phyloP scores from a whole-genome alignment of 2,888 invertebrate genomes.

The Morpho achilles region DNA sequence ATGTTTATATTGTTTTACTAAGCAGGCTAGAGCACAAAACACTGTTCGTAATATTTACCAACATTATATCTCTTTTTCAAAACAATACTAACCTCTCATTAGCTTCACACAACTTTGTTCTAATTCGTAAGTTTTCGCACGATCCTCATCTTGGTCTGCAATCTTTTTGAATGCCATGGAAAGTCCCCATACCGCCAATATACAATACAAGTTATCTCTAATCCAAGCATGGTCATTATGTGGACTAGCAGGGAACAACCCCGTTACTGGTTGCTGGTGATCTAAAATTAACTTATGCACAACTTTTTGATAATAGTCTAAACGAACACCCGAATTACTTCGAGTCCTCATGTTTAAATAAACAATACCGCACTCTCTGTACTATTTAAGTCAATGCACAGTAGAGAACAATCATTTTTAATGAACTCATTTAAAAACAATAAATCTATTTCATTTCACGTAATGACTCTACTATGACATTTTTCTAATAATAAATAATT shows the following conservation, averaged over 20 bases:
- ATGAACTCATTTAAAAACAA: not conserved
- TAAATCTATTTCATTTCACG: too few relatives aligned
- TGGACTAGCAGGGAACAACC: constrained; percentile 94
- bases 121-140: constrained; percentile 98
- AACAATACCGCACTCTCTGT: constrained; percentile 19
- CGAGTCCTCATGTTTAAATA: constrained; percentile 85
- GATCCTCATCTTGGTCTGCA: constrained; percentile 98
- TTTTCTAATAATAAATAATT: too few relatives aligned
- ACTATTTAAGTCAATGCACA: constrained; percentile 2
- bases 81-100: constrained; percentile 83
- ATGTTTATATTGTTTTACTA: too few relatives aligned
- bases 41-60: too few relatives aligned
- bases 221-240: constrained; percentile 98
- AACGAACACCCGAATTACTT: constrained; percentile 93
- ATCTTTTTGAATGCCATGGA: constrained; percentile 99
- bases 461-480: too few relatives aligned
- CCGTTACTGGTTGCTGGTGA: constrained; percentile 98
- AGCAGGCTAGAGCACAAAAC: too few relatives aligned
- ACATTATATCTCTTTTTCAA: too few relatives aligned
- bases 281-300: constrained; percentile 96
- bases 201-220: constrained; percentile 98
- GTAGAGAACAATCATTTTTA: constrained; percentile 7
- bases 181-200: constrained; percentile 98
- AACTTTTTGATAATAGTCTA: constrained; percentile 97
- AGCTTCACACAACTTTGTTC: constrained; percentile 95